Conservation (phyloP, 2,888 invertebrate genomes). For the Orthosia cruda region DNA sequence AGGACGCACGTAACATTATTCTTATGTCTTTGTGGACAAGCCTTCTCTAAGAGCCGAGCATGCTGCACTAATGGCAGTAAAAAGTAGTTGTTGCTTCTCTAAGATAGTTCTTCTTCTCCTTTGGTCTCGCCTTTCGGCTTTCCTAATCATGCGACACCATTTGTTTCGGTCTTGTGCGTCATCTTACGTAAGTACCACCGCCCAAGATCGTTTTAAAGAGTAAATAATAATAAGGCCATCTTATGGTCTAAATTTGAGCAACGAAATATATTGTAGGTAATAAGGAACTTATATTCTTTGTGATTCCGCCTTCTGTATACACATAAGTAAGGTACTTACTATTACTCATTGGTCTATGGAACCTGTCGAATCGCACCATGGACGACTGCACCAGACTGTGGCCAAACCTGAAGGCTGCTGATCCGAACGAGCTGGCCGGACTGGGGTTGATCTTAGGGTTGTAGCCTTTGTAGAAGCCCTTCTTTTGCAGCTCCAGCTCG, state of each 20-base stretch:
- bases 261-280: background rate
- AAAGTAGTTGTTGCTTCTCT: too few relatives aligned
- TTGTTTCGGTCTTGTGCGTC: too few relatives aligned
- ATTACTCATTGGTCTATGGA: conserved; percentile 93
- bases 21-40: too few relatives aligned
- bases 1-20: too few relatives aligned
- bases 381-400: conserved; percentile 96
- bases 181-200: too few relatives aligned
- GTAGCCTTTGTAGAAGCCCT: conserved; percentile 94
- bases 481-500: conserved; percentile 93
- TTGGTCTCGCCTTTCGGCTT: too few relatives aligned
- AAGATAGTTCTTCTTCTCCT: too few relatives aligned
- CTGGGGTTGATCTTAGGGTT: conserved; percentile 94
- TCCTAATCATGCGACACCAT: too few relatives aligned
- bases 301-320: background rate
- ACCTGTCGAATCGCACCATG: conserved; percentile 94
- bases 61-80: too few relatives aligned
- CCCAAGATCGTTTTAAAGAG: too few relatives aligned
- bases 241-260: background rate
- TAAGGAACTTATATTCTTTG: background rate
- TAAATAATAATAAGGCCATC: background rate
- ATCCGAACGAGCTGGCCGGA: conserved; percentile 95
- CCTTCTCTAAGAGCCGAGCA: too few relatives aligned
- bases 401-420: conserved; percentile 97
- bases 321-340: conserved; percentile 91